Evolutionary conservation across 1,140 invertebrate species (phyloP).

Genomic region (Coelopa frigida): DNA sequence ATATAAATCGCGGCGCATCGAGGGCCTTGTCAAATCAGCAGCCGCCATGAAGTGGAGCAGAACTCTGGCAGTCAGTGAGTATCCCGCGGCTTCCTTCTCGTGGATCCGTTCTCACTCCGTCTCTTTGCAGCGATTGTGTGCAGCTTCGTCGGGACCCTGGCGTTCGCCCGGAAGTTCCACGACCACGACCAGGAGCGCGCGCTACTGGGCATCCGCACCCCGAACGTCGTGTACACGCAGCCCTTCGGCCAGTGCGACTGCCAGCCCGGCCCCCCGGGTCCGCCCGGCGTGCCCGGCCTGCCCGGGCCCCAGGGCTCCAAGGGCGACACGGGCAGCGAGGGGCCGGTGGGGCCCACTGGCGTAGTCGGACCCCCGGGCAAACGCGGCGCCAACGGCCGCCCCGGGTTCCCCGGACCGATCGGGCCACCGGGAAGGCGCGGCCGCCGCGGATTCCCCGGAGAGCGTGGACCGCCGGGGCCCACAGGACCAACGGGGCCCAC

Average conservation of each 20-base stretch:
- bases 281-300: slow-evolving; percentile 6
- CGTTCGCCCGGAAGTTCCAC: too few species aligned
- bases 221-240: neutral
- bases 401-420: slow-evolving; percentile 7
- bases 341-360: slow-evolving; percentile 4
- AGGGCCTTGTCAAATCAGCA: too few species aligned
- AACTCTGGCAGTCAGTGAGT: too few species aligned
- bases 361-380: slow-evolving; percentile 9
- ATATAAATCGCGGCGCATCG: too few species aligned
- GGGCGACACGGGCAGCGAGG: slow-evolving; percentile 10
- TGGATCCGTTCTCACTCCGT: too few species aligned
- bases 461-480: slow-evolving; percentile 13
- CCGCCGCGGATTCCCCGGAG: slow-evolving; percentile 10
- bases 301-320: slow-evolving; percentile 5
- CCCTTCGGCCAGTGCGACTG: slow-evolving; percentile 5
- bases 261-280: slow-evolving; percentile 14
- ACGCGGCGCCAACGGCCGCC: slow-evolving; percentile 10
- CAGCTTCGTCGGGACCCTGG: too few species aligned
- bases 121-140: too few species aligned
- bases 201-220: neutral
- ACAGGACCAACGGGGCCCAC: slow-evolving; percentile 10
- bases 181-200: neutral
- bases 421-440: slow-evolving; percentile 14
- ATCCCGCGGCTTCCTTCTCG: too few species aligned
- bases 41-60: too few species aligned